These are phyloP conservation scores for Drosophila lacicola DNA, from an alignment of 2,888 invertebrate species.

Conservation along the genomic window DNA sequence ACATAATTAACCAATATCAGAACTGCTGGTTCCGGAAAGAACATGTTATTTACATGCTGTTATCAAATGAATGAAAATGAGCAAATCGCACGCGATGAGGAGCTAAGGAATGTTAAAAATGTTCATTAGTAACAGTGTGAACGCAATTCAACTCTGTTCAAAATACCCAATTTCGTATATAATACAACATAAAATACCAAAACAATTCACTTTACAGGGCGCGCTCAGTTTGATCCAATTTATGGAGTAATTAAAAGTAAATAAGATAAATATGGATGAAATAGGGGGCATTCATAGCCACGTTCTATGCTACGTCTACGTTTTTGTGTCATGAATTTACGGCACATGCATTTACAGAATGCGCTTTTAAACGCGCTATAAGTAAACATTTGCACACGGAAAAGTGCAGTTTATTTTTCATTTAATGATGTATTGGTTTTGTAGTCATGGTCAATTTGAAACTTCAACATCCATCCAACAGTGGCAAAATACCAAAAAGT, in stretches of 20 bases:
- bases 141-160: neutral
- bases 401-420: neutral
- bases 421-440: no score
- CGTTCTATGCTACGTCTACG: no score
- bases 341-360: no score
- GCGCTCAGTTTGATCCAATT: neutral
- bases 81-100: neutral
- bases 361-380: no score
- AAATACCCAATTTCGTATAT: neutral
- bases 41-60: neutral
- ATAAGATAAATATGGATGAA: no score
- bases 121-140: neutral
- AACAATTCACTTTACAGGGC: neutral
- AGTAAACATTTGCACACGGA: neutral
- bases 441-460: no score
- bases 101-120: neutral
- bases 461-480: neutral
- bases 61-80: no score
- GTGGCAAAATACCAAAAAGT: constrained; percentile 16
- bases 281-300: neutral
- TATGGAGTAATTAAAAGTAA: neutral
- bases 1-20: neutral
- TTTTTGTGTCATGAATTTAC: no score
- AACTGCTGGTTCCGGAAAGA: neutral
- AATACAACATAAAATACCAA: neutral